Conservation (phyloP, 2,797 vertebrate species). For the Anniella stebbinsi region DNA sequence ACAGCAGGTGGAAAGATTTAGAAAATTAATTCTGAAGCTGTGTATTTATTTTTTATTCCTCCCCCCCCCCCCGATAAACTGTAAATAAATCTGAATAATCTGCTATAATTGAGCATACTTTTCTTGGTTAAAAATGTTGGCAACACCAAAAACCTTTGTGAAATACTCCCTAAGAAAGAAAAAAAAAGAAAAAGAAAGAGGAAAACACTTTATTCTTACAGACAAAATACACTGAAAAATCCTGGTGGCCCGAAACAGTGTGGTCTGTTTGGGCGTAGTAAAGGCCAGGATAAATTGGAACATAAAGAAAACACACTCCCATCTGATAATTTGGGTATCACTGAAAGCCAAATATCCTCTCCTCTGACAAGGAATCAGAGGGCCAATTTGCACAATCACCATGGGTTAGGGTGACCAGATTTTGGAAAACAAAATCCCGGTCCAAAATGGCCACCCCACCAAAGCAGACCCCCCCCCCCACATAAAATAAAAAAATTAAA, state of each 20-base stretch:
- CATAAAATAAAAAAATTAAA: no score
- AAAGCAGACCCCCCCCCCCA: no score
- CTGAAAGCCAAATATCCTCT: background rate
- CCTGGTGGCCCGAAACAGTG: background rate
- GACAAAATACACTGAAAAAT: background rate
- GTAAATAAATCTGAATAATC: conserved; percentile 19
- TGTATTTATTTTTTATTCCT: background rate
- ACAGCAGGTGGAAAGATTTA: conserved; percentile 31
- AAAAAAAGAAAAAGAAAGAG: no score
- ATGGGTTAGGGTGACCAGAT: no score
- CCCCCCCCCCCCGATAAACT: background rate
- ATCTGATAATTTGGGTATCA: background rate
- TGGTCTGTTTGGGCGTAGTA: background rate
- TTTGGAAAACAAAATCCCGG: no score
- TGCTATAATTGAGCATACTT: background rate
- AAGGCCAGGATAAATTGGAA: background rate
- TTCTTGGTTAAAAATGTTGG: background rate
- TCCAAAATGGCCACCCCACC: no score
- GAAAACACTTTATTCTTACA: background rate
- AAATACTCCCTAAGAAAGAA: background rate
- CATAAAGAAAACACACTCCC: background rate
- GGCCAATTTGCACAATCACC: no score
- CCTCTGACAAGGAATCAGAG: background rate
- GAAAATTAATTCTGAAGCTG: conserved; percentile 34
- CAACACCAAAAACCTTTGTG: background rate